These are phyloP conservation scores for Alexandromys oeconomus DNA, from an alignment of 2,797 vertebrate species.

Conservation along the genomic window DNA sequence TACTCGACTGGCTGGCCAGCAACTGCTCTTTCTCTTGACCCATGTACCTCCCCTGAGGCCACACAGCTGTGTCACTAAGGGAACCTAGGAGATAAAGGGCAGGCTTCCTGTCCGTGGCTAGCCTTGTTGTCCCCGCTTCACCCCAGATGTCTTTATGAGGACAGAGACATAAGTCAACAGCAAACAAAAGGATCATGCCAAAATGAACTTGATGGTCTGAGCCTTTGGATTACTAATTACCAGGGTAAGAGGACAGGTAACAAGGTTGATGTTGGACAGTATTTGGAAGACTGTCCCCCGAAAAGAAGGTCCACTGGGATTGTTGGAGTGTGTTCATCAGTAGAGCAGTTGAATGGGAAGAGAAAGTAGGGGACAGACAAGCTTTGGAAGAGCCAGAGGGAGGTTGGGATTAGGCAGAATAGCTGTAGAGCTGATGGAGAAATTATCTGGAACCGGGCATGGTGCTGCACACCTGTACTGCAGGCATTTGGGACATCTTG, in stretches of 20 bases:
- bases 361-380: neutral
- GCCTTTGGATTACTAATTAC: neutral
- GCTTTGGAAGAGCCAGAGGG: neutral
- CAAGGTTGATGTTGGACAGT: neutral
- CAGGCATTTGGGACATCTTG: neutral
- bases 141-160: neutral
- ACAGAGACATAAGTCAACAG: neutral
- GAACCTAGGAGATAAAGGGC: neutral
- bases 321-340: neutral
- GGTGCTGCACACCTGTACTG: neutral
- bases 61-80: neutral
- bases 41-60: neutral
- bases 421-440: neutral
- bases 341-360: neutral
- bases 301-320: neutral
- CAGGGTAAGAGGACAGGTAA: too few relatives aligned
- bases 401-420: neutral
- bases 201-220: neutral
- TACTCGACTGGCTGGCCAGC: too few relatives aligned
- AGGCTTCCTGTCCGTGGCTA: neutral
- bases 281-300: neutral
- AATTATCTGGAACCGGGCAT: neutral
- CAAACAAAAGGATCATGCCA: neutral
- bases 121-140: neutral
- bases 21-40: neutral